Conservation (phyloP, 2,797 vertebrate species). For the Glyptemys insculpta region DNA sequence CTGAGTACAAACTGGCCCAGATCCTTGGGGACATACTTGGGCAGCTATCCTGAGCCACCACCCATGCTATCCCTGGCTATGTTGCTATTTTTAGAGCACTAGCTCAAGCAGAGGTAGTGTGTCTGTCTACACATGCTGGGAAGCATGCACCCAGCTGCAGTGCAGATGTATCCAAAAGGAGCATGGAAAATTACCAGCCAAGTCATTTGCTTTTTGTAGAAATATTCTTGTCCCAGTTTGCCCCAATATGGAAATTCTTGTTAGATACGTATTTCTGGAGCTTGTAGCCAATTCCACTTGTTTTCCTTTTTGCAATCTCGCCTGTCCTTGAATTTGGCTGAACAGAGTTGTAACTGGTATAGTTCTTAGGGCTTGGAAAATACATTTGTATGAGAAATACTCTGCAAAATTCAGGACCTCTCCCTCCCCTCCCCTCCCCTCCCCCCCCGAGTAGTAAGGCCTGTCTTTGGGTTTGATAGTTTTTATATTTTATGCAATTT, state of each 20-base stretch:
- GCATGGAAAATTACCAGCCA: constrained; percentile 49
- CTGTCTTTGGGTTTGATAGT: background rate
- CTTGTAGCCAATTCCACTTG: constrained; percentile 20
- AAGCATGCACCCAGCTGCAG: background rate
- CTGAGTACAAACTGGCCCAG: background rate
- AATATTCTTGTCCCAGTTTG: background rate
- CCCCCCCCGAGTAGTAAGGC: background rate
- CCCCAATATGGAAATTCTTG: constrained; percentile 20
- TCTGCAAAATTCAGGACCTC: background rate
- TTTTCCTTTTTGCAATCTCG: constrained; percentile 51
- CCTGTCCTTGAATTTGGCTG: constrained; percentile 61
- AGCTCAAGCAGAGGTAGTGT: background rate
- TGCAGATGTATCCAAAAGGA: background rate
- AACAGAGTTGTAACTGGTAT: background rate
- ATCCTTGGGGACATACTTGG: background rate
- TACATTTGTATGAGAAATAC: constrained; percentile 10
- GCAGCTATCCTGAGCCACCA: background rate
- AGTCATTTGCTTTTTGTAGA: constrained; percentile 11
- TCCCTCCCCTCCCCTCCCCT: background rate
- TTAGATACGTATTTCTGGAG: constrained; percentile 46
- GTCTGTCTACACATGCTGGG: background rate
- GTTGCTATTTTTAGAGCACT: background rate
- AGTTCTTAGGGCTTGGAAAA: background rate
- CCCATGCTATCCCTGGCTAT: background rate
- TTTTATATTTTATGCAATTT: constrained; percentile 60